Base-by-base conservation (phyloP, 2,888 invertebrate genomes). In the Chrysomela aeneicollis region DNA sequence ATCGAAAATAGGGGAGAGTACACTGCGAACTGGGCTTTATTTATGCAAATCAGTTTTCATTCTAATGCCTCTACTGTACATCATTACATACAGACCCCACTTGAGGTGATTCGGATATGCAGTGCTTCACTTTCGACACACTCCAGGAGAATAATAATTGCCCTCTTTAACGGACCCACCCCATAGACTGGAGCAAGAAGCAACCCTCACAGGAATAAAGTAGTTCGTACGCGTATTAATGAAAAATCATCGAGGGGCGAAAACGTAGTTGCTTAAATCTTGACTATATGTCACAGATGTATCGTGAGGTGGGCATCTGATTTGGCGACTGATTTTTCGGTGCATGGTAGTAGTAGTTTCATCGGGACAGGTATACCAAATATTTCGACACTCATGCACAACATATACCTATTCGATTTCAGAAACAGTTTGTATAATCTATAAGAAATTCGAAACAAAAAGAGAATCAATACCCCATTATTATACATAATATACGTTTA, bases 221-320 rank as follows among this genome's bases (percentile, higher is more conserved):
- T 67, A 69, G 71, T 68, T 69, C 71, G 71, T 73, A 71, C 69
- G 61, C 70, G 69, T 69, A 69, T 70, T 67, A 72, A 72, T 71
- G 69, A 69, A 59, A 62, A 60, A 64, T 64, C 70, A 73, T 71
- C 68, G 68, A 65, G 61, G 63, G 69, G 66, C 67, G 71, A 71
- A 66, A 68, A 65, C 66, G 66, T 68, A 42, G 15, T 4, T 3
- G 3, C 42, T 3, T n/a, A n/a, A 42, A 42, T 10, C 4, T 15
- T 42, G 32, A 9, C 2, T 42, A 12, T 26, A 42, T 15, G n/a
- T 42, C 42, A 42, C 4, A 2, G 42, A 42, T 8, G 6, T 35
- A 35, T 12, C 35, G 35, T 35, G 6, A 9, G 12, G 35, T 35
- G 12, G 9, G 6, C 26, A 3, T 26, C 26, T 5, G 6, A 26